phyloP scores from a whole-genome alignment of 1,140 invertebrate genomes.

The Cephus cinctus region DNA sequence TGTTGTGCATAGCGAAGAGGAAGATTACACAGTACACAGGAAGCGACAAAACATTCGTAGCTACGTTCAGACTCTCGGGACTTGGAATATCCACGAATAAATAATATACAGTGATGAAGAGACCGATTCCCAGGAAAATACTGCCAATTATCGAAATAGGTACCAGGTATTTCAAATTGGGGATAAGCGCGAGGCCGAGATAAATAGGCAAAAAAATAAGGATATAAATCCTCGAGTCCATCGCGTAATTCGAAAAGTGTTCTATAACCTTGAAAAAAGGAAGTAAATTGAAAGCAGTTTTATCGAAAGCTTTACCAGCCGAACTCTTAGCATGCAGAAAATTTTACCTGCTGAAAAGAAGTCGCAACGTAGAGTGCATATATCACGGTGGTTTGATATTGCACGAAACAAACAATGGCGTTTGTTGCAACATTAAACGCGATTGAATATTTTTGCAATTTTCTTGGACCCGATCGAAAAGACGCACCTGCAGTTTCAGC shows the following conservation, averaged over 20 bases:
- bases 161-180: slow-evolving; percentile 61
- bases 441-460: slow-evolving; percentile 43
- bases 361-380: slow-evolving; percentile 36
- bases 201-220: slow-evolving; percentile 45
- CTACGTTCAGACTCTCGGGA: slow-evolving; percentile 19
- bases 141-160: slow-evolving; percentile 62
- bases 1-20: slow-evolving; percentile 62
- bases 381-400: slow-evolving; percentile 30
- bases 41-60: slow-evolving; percentile 16
- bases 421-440: slow-evolving; percentile 40
- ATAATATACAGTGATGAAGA: slow-evolving; percentile 53
- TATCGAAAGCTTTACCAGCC: too few species aligned
- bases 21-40: slow-evolving; percentile 56
- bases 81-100: slow-evolving; percentile 43
- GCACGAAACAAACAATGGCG: slow-evolving; percentile 33
- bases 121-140: slow-evolving; percentile 39
- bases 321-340: too few species aligned
- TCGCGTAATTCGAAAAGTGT: slow-evolving; percentile 11
- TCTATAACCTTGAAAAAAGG: slow-evolving; percentile 35
- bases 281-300: background rate
- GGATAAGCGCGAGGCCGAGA: slow-evolving; percentile 46
- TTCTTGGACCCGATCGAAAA: slow-evolving; percentile 53
- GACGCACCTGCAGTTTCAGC: slow-evolving; percentile 57
- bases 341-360: slow-evolving; percentile 38
- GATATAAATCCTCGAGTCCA: slow-evolving; percentile 31